Percentiles rank a stretch among this genome's conserved stretches.
Evolutionary conservation across 2,888 invertebrate species (phyloP).

Genomic region (Pedicia rivosa): DNA sequence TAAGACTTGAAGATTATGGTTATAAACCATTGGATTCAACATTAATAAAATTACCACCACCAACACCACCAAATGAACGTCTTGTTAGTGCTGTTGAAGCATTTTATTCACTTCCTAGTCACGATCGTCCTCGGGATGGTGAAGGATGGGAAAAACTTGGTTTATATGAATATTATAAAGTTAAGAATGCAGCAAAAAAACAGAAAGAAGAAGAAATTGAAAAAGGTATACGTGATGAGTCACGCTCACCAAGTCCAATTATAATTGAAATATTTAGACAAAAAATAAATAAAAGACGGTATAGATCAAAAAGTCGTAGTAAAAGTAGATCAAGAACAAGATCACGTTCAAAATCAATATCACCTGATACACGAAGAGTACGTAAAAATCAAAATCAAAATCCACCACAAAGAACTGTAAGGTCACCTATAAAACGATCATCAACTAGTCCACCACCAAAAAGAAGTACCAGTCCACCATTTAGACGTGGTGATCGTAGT

Average conservation of each 20-base stretch:
- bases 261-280: constrained; percentile 47
- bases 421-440: background rate
- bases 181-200: constrained; percentile 81
- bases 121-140: constrained; percentile 87
- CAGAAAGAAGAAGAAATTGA: constrained; percentile 72
- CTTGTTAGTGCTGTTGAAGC: constrained; percentile 88
- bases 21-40: constrained; percentile 84
- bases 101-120: constrained; percentile 88
- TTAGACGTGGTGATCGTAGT: constrained; percentile 10
- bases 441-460: constrained; percentile 2
- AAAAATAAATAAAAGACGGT: constrained; percentile 39
- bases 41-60: constrained; percentile 82
- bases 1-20: constrained; percentile 79
- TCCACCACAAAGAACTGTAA: constrained; percentile 10
- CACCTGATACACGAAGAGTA: constrained; percentile 23
- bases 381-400: constrained; percentile 24
- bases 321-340: constrained; percentile 18
- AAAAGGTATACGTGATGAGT: constrained; percentile 51
- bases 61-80: constrained; percentile 87
- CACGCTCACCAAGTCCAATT: constrained; percentile 67
- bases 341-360: constrained; percentile 36
- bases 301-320: constrained; percentile 36
- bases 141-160: constrained; percentile 99
- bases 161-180: constrained; percentile 93
- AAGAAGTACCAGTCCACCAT: constrained; percentile 1